Base-by-base conservation (phyloP, 2,888 invertebrate genomes). In the Cephus sareptanus region DNA sequence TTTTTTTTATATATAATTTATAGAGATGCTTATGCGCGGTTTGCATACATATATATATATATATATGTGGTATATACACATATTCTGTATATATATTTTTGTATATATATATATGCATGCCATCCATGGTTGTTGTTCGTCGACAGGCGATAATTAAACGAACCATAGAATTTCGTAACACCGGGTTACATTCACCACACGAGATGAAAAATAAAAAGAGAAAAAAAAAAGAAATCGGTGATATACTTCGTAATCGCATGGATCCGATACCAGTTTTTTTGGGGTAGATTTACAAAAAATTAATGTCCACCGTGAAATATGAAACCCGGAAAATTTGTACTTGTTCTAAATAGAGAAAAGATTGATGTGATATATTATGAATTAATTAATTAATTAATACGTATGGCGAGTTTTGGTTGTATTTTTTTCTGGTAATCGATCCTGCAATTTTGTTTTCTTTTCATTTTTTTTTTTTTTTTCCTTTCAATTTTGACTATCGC, bases 11-110 rank as follows among this genome's bases (percentile, higher is more conserved):
- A 83, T 78, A 77, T 79, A 75, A 79, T 79, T 84, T 81, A 80
- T 84, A 84, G 82, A 84, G 82, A 83, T 82, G 83, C 80, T 80
- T 84, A 79, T 84, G 78, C 83, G 81, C 82, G 76, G 70, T 77
- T 56, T 70, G 40, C 73, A 78, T 69, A 23, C 73, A 56, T 9
- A 56, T 40, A 76, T 69, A n/a, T 40, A 76, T 69, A n/a, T 40
- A 76, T 70, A n/a, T n/a, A 40, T 15, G 15, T 4, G 0, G n/a
- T 15, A 15, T 6, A 34, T 15, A 70, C 12, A 76, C 4, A 30
- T 37, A 30, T 74, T 11, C 33, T 30, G 37, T 33, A 75, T 30
- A 40, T 37, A 40, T 23, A 23, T 23, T 30, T 34, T n/a, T 34
- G 11, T n/a, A 11, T 34, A 73, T 34, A 31, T 23, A 33, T 30